Evolutionary conservation across 1,140 invertebrate species (phyloP).

Genomic region (Bombus turneri): DNA sequence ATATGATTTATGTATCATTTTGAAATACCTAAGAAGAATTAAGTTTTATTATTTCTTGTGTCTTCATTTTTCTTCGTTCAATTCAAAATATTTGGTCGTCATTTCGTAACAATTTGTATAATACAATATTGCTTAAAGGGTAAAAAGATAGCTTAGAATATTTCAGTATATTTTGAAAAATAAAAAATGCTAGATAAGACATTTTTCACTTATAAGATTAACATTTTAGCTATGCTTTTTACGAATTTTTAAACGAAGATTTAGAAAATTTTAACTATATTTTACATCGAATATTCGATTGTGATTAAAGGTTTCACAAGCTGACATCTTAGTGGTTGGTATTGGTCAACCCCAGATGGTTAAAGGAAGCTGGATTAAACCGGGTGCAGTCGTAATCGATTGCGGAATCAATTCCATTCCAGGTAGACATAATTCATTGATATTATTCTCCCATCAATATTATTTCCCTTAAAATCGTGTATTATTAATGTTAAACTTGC

Average conservation of each 20-base stretch:
- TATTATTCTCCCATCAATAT: neutral
- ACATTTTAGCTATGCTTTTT: no score
- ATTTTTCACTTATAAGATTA: no score
- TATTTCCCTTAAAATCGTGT: neutral
- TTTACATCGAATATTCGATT: neutral
- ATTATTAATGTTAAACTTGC: neutral
- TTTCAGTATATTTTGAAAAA: no score
- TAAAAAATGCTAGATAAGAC: no score
- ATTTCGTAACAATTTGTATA: no score
- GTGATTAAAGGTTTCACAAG: constrained; percentile 81
- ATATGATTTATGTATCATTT: no score
- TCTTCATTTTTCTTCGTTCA: no score
- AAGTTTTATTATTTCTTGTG: no score
- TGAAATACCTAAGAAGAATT: neutral
- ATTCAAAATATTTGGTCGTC: no score
- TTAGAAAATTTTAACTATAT: neutral
- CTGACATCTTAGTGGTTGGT: constrained; percentile 98
- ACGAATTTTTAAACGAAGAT: no score
- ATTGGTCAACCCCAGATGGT: constrained; percentile 97
- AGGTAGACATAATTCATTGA: constrained; percentile 84
- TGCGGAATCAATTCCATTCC: constrained; percentile 98
- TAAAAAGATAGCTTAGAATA: no score
- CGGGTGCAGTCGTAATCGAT: constrained; percentile 99
- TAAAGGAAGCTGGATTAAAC: constrained; percentile 98
- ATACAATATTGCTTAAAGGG: no score